Conservation (phyloP, 1,140 invertebrate genomes). For the Euglossa dilemma region DNA sequence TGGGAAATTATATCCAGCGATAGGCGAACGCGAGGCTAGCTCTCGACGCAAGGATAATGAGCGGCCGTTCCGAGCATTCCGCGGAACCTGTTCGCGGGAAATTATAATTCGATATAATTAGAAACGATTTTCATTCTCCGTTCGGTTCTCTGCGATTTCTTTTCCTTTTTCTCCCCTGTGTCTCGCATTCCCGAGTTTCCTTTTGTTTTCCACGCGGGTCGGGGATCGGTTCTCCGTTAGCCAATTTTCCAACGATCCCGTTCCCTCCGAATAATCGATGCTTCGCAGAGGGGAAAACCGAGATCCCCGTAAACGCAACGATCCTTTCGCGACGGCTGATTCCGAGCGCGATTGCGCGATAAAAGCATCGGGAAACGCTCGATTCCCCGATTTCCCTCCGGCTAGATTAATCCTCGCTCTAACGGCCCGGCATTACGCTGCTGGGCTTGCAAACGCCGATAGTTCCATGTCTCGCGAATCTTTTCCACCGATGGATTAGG, state of each 20-base stretch:
- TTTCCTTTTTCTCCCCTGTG: no score
- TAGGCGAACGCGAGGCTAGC: not conserved
- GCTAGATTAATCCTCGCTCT: not conserved
- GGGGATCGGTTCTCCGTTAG: not conserved
- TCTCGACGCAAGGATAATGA: slow-evolving; percentile 32
- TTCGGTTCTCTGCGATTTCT: not conserved
- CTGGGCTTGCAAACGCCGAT: not conserved
- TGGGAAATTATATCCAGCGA: slow-evolving; percentile 37
- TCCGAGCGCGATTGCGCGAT: not conserved
- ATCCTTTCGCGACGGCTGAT: not conserved
- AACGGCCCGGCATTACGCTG: not conserved
- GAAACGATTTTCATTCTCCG: slow-evolving; percentile 27
- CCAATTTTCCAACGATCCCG: not conserved
- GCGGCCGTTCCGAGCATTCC: slow-evolving; percentile 33
- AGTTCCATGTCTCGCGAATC: not conserved
- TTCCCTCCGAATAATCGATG: not conserved
- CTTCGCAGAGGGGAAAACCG: not conserved
- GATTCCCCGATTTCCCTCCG: not conserved
- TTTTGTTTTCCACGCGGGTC: not conserved
- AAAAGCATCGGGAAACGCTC: not conserved
- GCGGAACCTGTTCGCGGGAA: slow-evolving; percentile 44
- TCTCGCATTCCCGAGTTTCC: no score
- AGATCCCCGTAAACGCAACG: not conserved
- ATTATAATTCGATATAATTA: slow-evolving; percentile 41
- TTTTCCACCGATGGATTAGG: not conserved